Conservation (phyloP, 2,888 invertebrate species). For the Blastobasis adustella region DNA sequence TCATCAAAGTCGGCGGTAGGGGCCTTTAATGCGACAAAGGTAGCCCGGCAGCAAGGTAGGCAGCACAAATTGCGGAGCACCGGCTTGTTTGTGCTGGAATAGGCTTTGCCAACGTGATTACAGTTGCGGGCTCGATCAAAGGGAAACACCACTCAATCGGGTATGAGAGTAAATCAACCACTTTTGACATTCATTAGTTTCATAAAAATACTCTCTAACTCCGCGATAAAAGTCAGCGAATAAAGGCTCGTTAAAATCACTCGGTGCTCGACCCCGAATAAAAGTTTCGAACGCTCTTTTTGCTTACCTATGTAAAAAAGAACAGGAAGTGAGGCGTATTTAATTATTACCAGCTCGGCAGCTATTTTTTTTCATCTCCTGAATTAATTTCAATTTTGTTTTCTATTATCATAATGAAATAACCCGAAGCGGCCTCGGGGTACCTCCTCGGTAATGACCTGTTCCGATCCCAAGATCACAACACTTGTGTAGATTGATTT, state of each 20-base stretch:
- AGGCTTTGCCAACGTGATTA: constrained; percentile 13
- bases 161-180: constrained; percentile 40
- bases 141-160: constrained; percentile 18
- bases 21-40: constrained; percentile 2
- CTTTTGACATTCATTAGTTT: constrained; percentile 63
- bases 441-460: too few species aligned
- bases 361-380: constrained; percentile 43
- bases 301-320: constrained; percentile 31
- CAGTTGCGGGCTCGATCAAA: constrained; percentile 5
- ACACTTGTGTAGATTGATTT: constrained; percentile 18
- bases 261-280: constrained; percentile 50
- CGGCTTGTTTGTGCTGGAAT: not conserved
- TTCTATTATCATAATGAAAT: constrained; percentile 54
- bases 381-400: constrained; percentile 57
- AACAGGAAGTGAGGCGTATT: constrained; percentile 47
- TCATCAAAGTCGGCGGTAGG: not conserved
- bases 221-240: constrained; percentile 41
- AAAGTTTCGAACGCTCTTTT: constrained; percentile 48
- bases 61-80: not conserved
- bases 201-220: constrained; percentile 43
- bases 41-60: not conserved
- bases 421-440: constrained; percentile 33
- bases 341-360: constrained; percentile 50
- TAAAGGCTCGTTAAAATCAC: constrained; percentile 66
- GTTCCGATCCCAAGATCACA: constrained; percentile 20